These are phyloP conservation scores for Periophthalmus magnuspinnatus DNA, from an alignment of 2,797 vertebrate genomes.

Conservation along the genomic window DNA sequence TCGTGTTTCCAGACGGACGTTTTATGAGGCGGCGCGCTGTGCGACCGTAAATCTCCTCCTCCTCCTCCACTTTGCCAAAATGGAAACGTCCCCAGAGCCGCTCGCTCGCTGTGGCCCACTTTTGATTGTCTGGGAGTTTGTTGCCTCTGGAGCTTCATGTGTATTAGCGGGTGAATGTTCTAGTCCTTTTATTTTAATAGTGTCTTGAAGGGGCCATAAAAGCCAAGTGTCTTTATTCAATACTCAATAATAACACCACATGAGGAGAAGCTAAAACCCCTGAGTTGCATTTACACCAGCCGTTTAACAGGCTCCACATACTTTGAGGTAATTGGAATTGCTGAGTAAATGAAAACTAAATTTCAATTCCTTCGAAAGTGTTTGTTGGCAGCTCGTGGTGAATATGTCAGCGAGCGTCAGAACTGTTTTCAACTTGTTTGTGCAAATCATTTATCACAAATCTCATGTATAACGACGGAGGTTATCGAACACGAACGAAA, in stretches of 20 bases:
- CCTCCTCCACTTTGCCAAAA: constrained; percentile 66
- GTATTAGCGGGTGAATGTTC: constrained; percentile 57
- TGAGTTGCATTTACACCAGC: constrained; percentile 63
- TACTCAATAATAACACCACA: constrained; percentile 64
- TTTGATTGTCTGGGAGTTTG: constrained; percentile 63
- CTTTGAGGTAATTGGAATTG: constrained; percentile 59
- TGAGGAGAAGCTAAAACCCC: constrained; percentile 64
- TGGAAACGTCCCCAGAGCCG: constrained; percentile 62
- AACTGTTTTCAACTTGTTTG: background rate
- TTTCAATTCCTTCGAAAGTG: background rate
- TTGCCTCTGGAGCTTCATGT: constrained; percentile 53
- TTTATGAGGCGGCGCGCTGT: constrained; percentile 85
- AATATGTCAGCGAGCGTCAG: constrained; percentile 1
- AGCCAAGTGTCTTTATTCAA: constrained; percentile 65
- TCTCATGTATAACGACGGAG: background rate
- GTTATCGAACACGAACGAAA: background rate
- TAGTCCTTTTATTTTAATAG: constrained; percentile 75
- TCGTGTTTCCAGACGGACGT: constrained; percentile 84
- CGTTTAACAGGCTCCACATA: constrained; percentile 57
- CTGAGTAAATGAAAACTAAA: constrained; percentile 40
- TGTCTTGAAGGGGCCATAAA: constrained; percentile 74
- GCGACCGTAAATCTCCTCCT: constrained; percentile 82
- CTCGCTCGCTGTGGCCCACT: constrained; percentile 44
- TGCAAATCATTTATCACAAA: background rate
- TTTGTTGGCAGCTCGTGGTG: background rate